Percentiles rank a stretch among this genome's conserved stretches.
These are phyloP conservation scores for Myotis davidii DNA, from an alignment of 2,113 vertebrate genomes.

Conservation along the genomic window DNA sequence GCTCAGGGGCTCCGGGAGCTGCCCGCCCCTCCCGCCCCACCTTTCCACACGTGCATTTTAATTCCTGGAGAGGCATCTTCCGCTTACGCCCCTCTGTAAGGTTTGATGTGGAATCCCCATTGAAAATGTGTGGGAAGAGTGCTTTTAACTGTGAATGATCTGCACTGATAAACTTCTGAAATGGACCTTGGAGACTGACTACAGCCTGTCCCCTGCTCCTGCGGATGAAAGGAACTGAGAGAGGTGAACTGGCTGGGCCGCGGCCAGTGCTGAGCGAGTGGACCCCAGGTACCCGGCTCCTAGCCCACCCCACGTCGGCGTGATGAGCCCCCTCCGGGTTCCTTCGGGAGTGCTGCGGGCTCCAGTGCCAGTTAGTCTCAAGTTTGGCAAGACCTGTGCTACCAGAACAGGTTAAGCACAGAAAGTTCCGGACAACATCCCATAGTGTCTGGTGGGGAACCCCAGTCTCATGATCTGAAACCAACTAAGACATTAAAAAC, in stretches of 20 bases:
- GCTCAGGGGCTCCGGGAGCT: background rate
- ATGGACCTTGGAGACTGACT: background rate
- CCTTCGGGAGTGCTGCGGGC: conserved; percentile 29
- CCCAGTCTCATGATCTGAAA: background rate
- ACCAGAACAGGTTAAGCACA: background rate
- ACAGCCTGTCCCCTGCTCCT: background rate
- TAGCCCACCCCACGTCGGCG: too few relatives aligned
- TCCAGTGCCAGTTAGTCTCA: conserved; percentile 50
- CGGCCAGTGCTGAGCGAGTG: background rate
- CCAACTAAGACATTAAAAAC: conserved; percentile 6
- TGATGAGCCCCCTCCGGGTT: background rate
- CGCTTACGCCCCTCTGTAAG: background rate
- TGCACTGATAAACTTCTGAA: background rate
- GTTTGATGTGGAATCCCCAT: background rate
- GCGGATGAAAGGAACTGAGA: background rate
- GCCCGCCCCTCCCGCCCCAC: fast-evolving
- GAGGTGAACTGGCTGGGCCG: background rate
- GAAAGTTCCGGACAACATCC: conserved; percentile 49
- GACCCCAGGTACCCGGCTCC: background rate
- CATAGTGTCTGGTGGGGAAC: background rate
- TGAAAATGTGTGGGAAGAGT: background rate
- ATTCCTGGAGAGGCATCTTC: background rate
- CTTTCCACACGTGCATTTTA: background rate
- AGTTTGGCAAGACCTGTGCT: background rate
- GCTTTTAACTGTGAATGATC: background rate